Conservation (phyloP, 1,140 invertebrate genomes). For the Coelopa frigida region DNA sequence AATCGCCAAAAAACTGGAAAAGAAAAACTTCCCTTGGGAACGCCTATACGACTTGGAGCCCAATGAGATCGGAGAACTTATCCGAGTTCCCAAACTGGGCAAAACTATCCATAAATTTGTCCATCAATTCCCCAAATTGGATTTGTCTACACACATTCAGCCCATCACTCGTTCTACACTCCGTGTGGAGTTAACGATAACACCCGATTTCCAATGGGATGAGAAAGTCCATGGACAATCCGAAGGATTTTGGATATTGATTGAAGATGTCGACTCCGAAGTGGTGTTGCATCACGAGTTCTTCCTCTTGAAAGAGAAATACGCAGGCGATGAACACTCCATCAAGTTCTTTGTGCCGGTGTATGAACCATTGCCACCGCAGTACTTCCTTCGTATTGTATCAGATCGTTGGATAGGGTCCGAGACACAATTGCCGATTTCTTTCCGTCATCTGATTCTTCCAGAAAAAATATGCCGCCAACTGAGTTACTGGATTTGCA, state of each 20-base stretch:
- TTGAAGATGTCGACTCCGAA: conserved; percentile 97
- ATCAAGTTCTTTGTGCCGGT: conserved; percentile 98
- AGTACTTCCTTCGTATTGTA: conserved; percentile 88
- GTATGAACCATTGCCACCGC: conserved; percentile 95
- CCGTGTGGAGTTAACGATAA: conserved; percentile 94
- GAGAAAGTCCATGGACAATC: conserved; percentile 93
- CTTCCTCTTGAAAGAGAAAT: conserved; percentile 94
- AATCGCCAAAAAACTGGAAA: conserved; percentile 96
- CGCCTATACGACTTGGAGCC: conserved; percentile 92
- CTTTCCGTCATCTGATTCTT: conserved; percentile 93
- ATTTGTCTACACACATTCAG: conserved; percentile 92
- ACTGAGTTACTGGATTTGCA: conserved; percentile 98
- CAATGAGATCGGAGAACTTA: conserved; percentile 95
- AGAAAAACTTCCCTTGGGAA: conserved; percentile 94
- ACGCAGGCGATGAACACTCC: conserved; percentile 88
- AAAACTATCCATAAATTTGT: conserved; percentile 98
- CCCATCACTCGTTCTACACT: conserved; percentile 94
- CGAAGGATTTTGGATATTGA: conserved; percentile 98
- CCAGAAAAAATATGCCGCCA: conserved; percentile 96
- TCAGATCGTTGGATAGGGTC: conserved; percentile 82
- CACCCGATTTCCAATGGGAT: conserved; percentile 99
- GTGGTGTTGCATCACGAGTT: conserved; percentile 95
- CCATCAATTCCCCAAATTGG: conserved; percentile 93
- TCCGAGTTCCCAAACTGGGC: conserved; percentile 91
- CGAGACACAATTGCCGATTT: conserved; percentile 94